These are phyloP conservation scores for Schizopygopsis pylzovi DNA, from an alignment of 2,797 vertebrate species.

Conservation along the genomic window DNA sequence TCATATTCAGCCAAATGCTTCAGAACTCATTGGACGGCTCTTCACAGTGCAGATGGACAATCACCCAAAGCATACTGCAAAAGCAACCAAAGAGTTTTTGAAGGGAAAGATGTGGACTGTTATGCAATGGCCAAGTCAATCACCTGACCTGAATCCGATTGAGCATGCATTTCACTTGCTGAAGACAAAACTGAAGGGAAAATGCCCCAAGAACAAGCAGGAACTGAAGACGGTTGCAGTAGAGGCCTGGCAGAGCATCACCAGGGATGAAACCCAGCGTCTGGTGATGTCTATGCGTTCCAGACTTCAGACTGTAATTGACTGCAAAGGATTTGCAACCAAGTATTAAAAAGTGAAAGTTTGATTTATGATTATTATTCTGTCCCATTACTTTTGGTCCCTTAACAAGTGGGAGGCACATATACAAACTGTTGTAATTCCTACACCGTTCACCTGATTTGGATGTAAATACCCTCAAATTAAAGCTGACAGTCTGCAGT, in stretches of 20 bases:
- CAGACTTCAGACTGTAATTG: conserved; percentile 19
- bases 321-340: conserved; percentile 30
- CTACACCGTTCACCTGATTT: no score
- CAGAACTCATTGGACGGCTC: conserved; percentile 50
- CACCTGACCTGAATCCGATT: no score
- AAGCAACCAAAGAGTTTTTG: not conserved
- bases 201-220: no score
- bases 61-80: conserved; percentile 10
- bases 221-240: not conserved
- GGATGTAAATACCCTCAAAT: no score
- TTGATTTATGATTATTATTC: conserved; percentile 17
- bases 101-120: no score
- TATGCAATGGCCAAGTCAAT: no score
- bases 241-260: conserved; percentile 15
- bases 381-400: conserved; percentile 41
- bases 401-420: conserved; percentile 37
- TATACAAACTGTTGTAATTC: not conserved
- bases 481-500: no score
- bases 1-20: conserved; percentile 50
- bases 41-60: conserved; percentile 64
- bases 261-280: conserved; percentile 11
- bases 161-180: no score
- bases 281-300: conserved; percentile 8
- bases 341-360: conserved; percentile 16
- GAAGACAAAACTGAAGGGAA: no score